Conservation (phyloP, 2,888 invertebrate species). For the Rhogogaster chlorosoma region DNA sequence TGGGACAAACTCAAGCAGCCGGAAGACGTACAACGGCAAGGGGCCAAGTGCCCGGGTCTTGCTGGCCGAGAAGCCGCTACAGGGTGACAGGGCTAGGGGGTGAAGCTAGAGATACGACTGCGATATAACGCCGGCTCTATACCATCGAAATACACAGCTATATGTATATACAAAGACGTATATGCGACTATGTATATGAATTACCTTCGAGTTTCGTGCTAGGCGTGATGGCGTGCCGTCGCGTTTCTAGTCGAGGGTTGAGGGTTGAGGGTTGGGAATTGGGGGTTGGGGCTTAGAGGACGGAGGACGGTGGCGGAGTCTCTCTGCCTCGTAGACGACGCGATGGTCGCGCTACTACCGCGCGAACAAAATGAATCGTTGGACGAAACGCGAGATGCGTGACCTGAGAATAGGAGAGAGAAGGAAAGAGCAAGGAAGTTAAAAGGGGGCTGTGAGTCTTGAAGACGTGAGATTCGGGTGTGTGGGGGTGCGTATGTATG, state of each 20-base stretch:
- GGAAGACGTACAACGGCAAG: slow-evolving; percentile 44
- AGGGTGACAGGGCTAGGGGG: not conserved
- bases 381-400: slow-evolving; percentile 35
- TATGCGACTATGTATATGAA: not conserved
- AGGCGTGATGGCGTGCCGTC: slow-evolving; percentile 22
- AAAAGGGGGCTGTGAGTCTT: not conserved
- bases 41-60: slow-evolving; percentile 46
- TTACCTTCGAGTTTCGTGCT: slow-evolving; percentile 8
- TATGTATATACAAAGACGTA: not conserved
- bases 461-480: not conserved
- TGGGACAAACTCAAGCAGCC: slow-evolving; percentile 28
- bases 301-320: not conserved
- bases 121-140: not conserved
- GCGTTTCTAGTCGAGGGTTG: not conserved
- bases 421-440: not conserved
- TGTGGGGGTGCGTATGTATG: not conserved
- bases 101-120: slow-evolving; percentile 19
- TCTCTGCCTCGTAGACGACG: not conserved
- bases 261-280: not conserved
- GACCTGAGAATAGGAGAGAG: not conserved
- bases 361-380: slow-evolving; percentile 35
- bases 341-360: not conserved
- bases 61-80: slow-evolving; percentile 32
- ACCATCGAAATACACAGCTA: not conserved
- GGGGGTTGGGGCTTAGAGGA: not conserved